Base-by-base conservation (phyloP, 1,140 invertebrate species). In the Drosophila sulfurigaster region DNA sequence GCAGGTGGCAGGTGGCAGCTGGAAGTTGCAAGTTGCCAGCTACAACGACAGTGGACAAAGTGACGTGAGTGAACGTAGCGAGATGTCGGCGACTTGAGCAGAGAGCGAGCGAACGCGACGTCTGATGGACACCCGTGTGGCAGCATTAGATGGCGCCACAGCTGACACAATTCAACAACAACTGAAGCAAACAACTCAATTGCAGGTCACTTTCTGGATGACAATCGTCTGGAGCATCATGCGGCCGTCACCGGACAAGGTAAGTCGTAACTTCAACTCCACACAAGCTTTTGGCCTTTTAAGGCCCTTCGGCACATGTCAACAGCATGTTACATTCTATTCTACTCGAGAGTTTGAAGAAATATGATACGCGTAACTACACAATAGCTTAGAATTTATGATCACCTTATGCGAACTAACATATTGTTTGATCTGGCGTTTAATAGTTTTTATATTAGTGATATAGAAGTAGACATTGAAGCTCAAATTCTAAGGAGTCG, bases 181-280 rank as follows among this genome's bases (percentile, higher is more conserved):
- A 82, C 74, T 81, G 63, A 89, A 87, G 59, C 67, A 74, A 85
- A 89, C 85, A 89, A 81, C 85, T 89, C 85, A 89, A 89, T 91
- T 87, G 66, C 80, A 93, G 92, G 92, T 80, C 92, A 93, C 80
- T 82, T 92, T 79, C 81, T 93, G 63, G 92, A 93, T 72, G 92
- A 92, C 73, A 91, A 91, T 80, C 91, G 92, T 63, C 78, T 92
- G 75, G 81, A 92, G 66, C 91, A 92, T 75, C 89, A 90, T 74
- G 75, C 83, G 45, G 69, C 87, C 16, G 89, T 91, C 30, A 63
- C 85, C 51, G 82, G 82, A 65, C 90, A 92, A 80, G 82, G 85
- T 86, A 78, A 85, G 85, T 74, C 64, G 58, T 28, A 52, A 48
- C 51, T 25, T 49, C 41, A 28, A 63, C 25, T 60, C 43, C 15